phyloP scores from a whole-genome alignment of 2,113 vertebrate species.

The Lophochroa leadbeateri region DNA sequence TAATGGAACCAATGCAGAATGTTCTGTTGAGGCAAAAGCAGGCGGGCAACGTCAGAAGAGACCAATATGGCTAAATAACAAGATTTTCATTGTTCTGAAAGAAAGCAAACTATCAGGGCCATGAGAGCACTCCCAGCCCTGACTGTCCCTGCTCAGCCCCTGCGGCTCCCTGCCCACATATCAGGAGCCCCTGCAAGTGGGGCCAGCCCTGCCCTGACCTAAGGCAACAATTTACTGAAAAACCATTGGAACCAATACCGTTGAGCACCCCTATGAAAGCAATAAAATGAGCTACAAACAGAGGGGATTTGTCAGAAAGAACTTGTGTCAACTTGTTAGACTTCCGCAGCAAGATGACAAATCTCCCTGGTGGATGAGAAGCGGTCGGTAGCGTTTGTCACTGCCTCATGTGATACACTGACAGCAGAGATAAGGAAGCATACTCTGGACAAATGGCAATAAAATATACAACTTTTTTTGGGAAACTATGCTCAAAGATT shows the following conservation, averaged over 20 bases:
- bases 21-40: neutral
- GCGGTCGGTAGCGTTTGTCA: rapidly evolving
- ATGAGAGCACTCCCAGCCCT: neutral
- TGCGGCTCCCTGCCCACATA: neutral
- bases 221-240: neutral
- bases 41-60: neutral
- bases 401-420: neutral
- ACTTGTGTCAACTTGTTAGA: neutral
- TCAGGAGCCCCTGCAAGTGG: neutral
- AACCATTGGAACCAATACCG: neutral
- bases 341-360: neutral
- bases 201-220: too few species aligned
- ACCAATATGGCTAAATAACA: rapidly evolving
- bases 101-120: neutral
- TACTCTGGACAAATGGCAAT: neutral
- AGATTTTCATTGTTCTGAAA: neutral
- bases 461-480: neutral
- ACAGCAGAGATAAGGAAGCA: neutral
- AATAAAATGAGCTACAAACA: neutral
- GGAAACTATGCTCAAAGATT: neutral
- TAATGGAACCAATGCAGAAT: neutral
- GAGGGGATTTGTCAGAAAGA: neutral
- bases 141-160: neutral
- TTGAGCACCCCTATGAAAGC: neutral
- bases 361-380: neutral